These are phyloP conservation scores for Drosophila suzukii DNA, from an alignment of 1,140 invertebrate species.

Conservation along the genomic window DNA sequence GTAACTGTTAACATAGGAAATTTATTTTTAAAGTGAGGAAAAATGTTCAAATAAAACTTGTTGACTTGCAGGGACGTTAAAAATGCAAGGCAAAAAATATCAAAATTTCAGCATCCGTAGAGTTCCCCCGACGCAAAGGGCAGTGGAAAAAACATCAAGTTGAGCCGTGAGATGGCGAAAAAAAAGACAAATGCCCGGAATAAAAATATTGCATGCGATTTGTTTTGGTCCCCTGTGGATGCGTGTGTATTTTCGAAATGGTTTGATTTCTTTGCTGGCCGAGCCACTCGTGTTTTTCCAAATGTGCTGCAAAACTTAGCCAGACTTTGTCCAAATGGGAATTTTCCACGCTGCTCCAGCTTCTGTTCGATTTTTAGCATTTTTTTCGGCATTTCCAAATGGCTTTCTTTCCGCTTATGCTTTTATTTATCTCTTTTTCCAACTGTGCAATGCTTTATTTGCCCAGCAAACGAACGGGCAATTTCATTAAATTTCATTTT, in stretches of 20 bases:
- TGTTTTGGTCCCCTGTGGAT: conserved; percentile 27
- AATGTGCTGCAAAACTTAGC: conserved; percentile 31
- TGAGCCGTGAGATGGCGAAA: conserved; percentile 22
- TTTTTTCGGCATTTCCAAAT: conserved; percentile 29
- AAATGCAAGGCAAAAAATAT: conserved; percentile 15
- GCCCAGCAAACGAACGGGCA: not conserved
- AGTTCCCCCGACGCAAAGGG: conserved; percentile 8
- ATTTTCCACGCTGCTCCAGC: conserved; percentile 2
- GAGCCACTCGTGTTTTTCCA: conserved; percentile 30
- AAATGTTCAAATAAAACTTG: conserved; percentile 6
- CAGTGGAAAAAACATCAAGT: conserved; percentile 29
- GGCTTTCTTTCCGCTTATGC: conserved; percentile 23
- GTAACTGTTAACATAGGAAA: not conserved
- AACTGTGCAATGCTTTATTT: conserved; percentile 12
- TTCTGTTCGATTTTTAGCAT: conserved; percentile 10
- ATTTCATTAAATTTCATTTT: conserved; percentile 56
- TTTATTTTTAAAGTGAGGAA: not conserved
- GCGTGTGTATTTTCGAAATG: conserved; percentile 17
- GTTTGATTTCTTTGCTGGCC: conserved; percentile 30
- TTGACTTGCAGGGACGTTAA: conserved; percentile 32
- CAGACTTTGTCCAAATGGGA: conserved; percentile 18
- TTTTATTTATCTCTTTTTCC: conserved; percentile 31
- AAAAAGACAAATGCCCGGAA: conserved; percentile 12
- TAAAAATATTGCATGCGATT: conserved; percentile 44
- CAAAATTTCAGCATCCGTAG: conserved; percentile 31